Base-by-base conservation (phyloP, 2,888 invertebrate genomes). In the Caenorhabditis sinica region DNA sequence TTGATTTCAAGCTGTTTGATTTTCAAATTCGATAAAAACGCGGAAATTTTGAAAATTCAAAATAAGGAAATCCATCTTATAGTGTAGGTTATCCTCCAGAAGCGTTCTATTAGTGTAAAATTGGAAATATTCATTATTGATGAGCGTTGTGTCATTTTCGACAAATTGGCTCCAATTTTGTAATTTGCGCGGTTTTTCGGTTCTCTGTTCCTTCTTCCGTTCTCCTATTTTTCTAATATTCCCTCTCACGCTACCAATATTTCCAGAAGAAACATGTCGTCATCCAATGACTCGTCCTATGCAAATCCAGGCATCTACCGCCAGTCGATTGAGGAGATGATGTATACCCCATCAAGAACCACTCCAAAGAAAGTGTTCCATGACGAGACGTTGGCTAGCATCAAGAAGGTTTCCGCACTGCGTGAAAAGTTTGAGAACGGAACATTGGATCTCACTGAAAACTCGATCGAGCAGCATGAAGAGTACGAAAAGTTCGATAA, bases 271-370 rank as follows among this genome's bases (percentile, higher is more conserved):
- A 20, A 56, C 30, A 68, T 68, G 68, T 49, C 28, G 43, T 40
- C 8, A n/a, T 3, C 17, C 17, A 60, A 20, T 15, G 60, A 45
- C 11, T 58, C 45, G 1, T 23, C 33, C 0, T 49, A 45, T 23
- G 49, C 53, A 4, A 74, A 63, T 3, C 61, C 63, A 0, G 74
- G 73, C 20, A 33, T 74, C 51, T 74, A 61, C 43, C 63, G 74
- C 2, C 20, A 53, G 5, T 30, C 51, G 0, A 23, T 74, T 6
- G 74, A 74, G 28, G 33, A 74, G 2, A 61, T 74, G 17, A 51
- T 74, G 63, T 74, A 33, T 17, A 23, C 61, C 0, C 73, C 73
- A 4, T 2, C 1, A 5, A 36, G 33, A 28, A 20, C 33, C n/a
- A 23, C 9, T 3, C 17, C 23, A n/a, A 74, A 74, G 43, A 49